A percentile compares a stretch with the other conserved stretches of the same genome.
Evolutionary conservation across 2,888 invertebrate genomes (phyloP).

Genomic region (Eristalinus aeneus): DNA sequence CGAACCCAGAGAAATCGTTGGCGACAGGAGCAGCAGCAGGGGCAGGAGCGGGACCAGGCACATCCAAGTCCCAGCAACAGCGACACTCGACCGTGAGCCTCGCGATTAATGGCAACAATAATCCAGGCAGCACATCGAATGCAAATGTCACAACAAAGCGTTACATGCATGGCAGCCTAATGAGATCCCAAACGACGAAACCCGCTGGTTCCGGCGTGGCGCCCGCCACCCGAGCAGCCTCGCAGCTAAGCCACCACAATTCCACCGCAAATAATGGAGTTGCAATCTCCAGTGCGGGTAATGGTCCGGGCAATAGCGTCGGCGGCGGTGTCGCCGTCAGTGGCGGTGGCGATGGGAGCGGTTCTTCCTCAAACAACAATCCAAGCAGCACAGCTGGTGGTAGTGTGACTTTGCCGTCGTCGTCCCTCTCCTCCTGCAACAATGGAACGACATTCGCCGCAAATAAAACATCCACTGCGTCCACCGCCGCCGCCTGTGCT

Average conservation of each 20-base stretch:
- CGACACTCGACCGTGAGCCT: constrained; percentile 60
- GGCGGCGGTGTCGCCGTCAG: neutral
- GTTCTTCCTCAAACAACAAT: constrained; percentile 63
- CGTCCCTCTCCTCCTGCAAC: constrained; percentile 52
- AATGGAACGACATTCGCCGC: constrained; percentile 39
- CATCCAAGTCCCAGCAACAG: constrained; percentile 51
- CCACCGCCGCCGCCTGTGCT: constrained; percentile 57
- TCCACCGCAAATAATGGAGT: constrained; percentile 70
- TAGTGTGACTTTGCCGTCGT: constrained; percentile 52
- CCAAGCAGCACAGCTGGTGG: constrained; percentile 39
- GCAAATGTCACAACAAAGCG: constrained; percentile 75
- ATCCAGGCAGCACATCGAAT: constrained; percentile 70
- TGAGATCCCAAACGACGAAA: constrained; percentile 77
- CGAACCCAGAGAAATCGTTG: constrained; percentile 55
- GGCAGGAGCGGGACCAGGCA: neutral
- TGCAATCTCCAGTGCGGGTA: constrained; percentile 63
- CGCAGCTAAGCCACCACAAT: constrained; percentile 63
- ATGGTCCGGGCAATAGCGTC: constrained; percentile 46
- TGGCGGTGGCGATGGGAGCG: constrained; percentile 20
- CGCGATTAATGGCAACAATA: constrained; percentile 68
- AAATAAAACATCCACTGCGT: constrained; percentile 58
- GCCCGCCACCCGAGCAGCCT: constrained; percentile 60
- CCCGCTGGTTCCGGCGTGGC: constrained; percentile 32
- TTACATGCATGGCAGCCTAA: constrained; percentile 78
- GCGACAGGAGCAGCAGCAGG: constrained; percentile 13